A percentile compares a stretch with the other conserved stretches of the same genome.
Evolutionary conservation across 1,140 invertebrate genomes (phyloP).

Genomic region (Atta texana): DNA sequence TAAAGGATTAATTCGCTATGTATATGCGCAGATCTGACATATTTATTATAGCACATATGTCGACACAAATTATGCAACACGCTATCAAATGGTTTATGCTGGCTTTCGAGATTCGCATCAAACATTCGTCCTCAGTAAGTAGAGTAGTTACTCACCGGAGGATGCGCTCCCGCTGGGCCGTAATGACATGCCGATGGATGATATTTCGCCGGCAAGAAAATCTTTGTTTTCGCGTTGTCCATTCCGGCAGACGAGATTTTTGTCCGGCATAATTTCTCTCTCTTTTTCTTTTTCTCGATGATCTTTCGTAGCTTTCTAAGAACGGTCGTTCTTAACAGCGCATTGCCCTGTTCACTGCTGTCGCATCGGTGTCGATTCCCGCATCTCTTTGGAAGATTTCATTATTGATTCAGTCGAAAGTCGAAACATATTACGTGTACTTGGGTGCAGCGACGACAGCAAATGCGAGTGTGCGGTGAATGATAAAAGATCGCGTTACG

Average conservation of each 20-base stretch:
- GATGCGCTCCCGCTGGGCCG: conserved; percentile 89
- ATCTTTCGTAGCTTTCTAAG: background rate
- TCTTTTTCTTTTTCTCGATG: background rate
- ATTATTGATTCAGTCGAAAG: conserved; percentile 25
- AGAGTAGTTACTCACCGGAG: conserved; percentile 86
- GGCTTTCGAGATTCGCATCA: conserved; percentile 34
- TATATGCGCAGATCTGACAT: background rate
- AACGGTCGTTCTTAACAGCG: conserved; percentile 56
- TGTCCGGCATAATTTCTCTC: conserved; percentile 84
- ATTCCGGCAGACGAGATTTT: conserved; percentile 82
- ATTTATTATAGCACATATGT: conserved; percentile 16
- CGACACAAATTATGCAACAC: conserved; percentile 22
- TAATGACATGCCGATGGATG: conserved; percentile 91
- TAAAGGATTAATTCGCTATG: background rate
- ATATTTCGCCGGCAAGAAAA: conserved; percentile 89
- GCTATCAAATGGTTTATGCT: conserved; percentile 16
- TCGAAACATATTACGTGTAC: background rate
- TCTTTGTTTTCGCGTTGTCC: conserved; percentile 82
- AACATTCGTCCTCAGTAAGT: conserved; percentile 20
- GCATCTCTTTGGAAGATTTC: conserved; percentile 8
- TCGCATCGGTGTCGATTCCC: conserved; percentile 48
- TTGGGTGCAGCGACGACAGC: conserved; percentile 9
- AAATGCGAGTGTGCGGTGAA: background rate
- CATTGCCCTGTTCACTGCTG: conserved; percentile 63
- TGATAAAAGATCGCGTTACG: conserved; percentile 8